phyloP scores from a whole-genome alignment of 2,797 vertebrate species.

The Rhyacichthys aspro region DNA sequence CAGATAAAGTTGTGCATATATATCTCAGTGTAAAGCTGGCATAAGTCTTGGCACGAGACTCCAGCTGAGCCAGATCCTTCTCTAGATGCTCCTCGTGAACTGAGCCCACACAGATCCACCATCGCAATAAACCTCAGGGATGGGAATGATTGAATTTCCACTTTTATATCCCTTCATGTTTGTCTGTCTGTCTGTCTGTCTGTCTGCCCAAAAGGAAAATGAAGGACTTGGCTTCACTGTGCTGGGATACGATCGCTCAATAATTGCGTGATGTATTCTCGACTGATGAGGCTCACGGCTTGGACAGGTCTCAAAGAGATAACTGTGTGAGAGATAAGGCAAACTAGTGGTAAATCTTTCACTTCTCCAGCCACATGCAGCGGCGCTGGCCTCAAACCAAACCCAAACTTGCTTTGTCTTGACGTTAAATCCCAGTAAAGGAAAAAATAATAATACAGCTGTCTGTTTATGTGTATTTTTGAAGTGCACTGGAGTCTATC shows the following conservation, averaged over 20 bases:
- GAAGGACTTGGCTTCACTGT: conserved; percentile 26
- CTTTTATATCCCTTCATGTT: conserved; percentile 28
- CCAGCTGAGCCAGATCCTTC: conserved; percentile 51
- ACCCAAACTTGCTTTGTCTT: conserved; percentile 21
- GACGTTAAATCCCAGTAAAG: not conserved
- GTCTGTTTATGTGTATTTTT: conserved; percentile 17
- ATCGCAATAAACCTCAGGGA: conserved; percentile 36
- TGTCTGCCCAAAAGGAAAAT: conserved; percentile 28
- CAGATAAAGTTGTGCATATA: conserved; percentile 8
- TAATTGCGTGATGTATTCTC: conserved; percentile 39
- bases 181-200: conserved; percentile 9
- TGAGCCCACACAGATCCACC: conserved; percentile 33
- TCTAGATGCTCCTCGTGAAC: conserved; percentile 39
- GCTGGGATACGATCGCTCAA: conserved; percentile 32
- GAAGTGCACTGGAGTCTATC: not conserved
- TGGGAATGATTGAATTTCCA: conserved; percentile 59
- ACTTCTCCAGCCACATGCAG: conserved; percentile 22
- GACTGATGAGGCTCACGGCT: conserved; percentile 37
- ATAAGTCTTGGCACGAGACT: conserved; percentile 28
- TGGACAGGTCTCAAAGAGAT: conserved; percentile 52
- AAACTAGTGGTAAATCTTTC: conserved; percentile 34
- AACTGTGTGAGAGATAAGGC: conserved; percentile 32
- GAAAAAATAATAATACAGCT: conserved; percentile 1
- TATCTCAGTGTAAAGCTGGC: conserved; percentile 25
- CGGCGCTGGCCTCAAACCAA: conserved; percentile 36